These are phyloP conservation scores for Eriosoma lanigerum DNA, from an alignment of 1,140 invertebrate species.

Conservation along the genomic window DNA sequence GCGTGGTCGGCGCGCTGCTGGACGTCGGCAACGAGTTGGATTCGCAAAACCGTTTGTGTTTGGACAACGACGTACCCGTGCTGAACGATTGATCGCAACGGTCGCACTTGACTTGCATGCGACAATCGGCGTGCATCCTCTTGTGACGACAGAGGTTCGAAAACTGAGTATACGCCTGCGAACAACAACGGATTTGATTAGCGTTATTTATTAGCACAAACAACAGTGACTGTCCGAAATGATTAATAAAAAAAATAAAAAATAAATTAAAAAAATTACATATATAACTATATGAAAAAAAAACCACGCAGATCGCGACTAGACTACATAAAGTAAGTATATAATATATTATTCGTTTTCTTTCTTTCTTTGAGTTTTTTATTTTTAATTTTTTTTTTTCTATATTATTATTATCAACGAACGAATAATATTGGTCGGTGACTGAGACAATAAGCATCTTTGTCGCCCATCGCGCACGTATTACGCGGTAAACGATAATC, in stretches of 20 bases:
- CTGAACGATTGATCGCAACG: conserved; percentile 91
- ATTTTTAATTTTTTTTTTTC: background rate
- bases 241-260: too few relatives aligned
- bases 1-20: conserved; percentile 31
- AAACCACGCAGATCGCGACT: background rate
- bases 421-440: background rate
- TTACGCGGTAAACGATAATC: conserved; percentile 16
- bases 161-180: conserved; percentile 98
- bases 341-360: too few relatives aligned
- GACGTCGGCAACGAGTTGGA: conserved; percentile 60
- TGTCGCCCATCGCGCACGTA: conserved; percentile 48
- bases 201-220: background rate
- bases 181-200: conserved; percentile 57
- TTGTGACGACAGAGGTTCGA: conserved; percentile 99
- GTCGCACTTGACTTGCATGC: conserved; percentile 84
- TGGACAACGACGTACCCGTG: conserved; percentile 79
- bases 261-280: too few relatives aligned
- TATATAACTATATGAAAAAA: background rate
- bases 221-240: conserved; percentile 2
- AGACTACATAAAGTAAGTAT: too few relatives aligned
- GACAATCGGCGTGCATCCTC: conserved; percentile 93
- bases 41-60: conserved; percentile 84
- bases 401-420: conserved; percentile 11
- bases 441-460: conserved; percentile 46
- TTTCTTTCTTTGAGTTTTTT: background rate